Conservation (phyloP, 2,888 invertebrate species). For the Caenorhabditis japonica region DNA sequence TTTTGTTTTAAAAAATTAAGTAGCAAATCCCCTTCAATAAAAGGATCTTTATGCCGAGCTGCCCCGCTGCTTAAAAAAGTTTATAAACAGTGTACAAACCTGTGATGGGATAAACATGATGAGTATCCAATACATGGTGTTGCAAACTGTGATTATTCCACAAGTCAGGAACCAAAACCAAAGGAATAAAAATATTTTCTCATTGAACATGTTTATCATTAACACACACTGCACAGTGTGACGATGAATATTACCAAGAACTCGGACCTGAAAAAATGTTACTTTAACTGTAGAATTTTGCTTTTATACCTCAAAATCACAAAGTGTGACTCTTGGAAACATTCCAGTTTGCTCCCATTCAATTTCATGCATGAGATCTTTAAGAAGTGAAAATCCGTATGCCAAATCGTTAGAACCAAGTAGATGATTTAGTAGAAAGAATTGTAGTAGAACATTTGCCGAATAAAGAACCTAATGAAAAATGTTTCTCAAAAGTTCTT, state of each 20-base stretch:
- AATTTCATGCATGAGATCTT: constrained; percentile 75
- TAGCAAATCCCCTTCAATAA: too few relatives aligned
- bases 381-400: constrained; percentile 77
- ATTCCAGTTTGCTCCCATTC: constrained; percentile 78
- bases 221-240: constrained; percentile 77
- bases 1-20: not conserved
- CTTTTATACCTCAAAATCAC: constrained; percentile 74
- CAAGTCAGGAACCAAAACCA: constrained; percentile 77
- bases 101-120: constrained; percentile 77
- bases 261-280: constrained; percentile 67
- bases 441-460: constrained; percentile 75
- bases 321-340: constrained; percentile 77
- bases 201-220: constrained; percentile 78
- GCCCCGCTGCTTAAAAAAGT: too few relatives aligned
- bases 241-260: constrained; percentile 76
- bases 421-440: constrained; percentile 76
- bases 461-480: constrained; percentile 71
- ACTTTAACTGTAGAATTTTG: not conserved
- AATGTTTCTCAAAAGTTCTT: not conserved
- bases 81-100: too few relatives aligned
- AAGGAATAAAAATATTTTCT: constrained; percentile 72
- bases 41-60: too few relatives aligned
- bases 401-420: constrained; percentile 75
- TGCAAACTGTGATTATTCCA: constrained; percentile 76
- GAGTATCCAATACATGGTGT: constrained; percentile 76